Conservation (phyloP, 2,888 invertebrate species). For the Monopis laevigella region DNA sequence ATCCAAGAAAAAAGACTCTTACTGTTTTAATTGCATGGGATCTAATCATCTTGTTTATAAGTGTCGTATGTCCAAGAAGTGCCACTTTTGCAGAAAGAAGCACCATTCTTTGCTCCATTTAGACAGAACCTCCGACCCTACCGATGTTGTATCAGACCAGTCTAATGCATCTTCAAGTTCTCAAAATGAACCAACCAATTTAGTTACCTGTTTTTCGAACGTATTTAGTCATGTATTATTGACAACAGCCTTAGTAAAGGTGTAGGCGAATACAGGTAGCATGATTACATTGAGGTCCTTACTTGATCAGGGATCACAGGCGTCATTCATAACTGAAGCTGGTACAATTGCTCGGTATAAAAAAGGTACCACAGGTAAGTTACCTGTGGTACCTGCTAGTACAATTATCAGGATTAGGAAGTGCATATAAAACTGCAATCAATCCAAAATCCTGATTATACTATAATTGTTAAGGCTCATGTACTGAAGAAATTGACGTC, state of each 20-base stretch:
- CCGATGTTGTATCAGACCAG: not conserved
- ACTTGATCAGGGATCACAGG: no score
- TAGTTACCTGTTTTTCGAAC: not conserved
- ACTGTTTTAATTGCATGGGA: no score
- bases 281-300: conserved; percentile 11
- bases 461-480: conserved; percentile 17
- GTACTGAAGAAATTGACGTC: conserved; percentile 17
- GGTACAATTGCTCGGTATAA: no score
- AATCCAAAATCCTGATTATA: conserved; percentile 14
- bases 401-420: no score
- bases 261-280: not conserved
- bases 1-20: not conserved
- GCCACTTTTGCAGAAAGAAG: not conserved
- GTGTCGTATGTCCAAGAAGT: not conserved
- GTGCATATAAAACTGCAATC: conserved; percentile 17
- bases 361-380: no score
- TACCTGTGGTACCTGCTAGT: no score
- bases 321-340: no score
- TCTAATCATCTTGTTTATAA: not conserved
- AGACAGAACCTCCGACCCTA: not conserved
- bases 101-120: not conserved
- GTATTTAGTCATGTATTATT: not conserved
- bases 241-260: no score
- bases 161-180: not conserved
- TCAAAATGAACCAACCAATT: no score